phyloP scores from a whole-genome alignment of 2,113 vertebrate species.

The Bombycilla garrulus region DNA sequence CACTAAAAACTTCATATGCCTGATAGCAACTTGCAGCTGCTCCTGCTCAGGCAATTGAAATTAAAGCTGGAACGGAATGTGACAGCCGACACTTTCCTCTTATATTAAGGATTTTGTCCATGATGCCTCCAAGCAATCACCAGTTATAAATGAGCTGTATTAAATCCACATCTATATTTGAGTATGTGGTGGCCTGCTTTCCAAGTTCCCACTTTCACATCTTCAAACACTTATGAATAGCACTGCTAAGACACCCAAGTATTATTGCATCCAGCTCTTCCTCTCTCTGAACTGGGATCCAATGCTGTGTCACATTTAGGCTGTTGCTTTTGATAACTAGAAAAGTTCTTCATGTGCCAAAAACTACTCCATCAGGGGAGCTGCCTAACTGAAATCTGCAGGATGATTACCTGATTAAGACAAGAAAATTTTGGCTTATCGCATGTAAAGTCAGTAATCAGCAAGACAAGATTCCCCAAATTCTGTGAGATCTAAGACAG shows the following conservation, averaged over 20 bases:
- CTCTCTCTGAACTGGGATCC: neutral
- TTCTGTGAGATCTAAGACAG: neutral
- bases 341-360: neutral
- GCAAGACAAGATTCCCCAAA: neutral
- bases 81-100: conserved; percentile 61
- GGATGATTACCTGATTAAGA: neutral
- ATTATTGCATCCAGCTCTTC: neutral
- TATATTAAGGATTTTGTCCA: conserved; percentile 59
- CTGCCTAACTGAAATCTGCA: neutral
- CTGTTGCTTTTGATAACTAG: neutral
- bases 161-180: conserved; percentile 10
- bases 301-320: neutral
- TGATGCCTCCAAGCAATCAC: conserved; percentile 23
- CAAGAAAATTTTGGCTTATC: neutral
- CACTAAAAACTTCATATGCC: conserved; percentile 53
- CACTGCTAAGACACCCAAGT: conserved; percentile 10
- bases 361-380: neutral
- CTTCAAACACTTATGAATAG: conserved; percentile 33
- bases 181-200: conserved; percentile 16
- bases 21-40: conserved; percentile 68
- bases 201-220: conserved; percentile 50
- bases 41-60: conserved; percentile 57
- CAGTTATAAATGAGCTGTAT: conserved; percentile 43
- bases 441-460: neutral
- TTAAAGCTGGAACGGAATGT: conserved; percentile 44